Evolutionary conservation across 2,888 invertebrate species (phyloP).

Genomic region (Agonum fuliginosum): DNA sequence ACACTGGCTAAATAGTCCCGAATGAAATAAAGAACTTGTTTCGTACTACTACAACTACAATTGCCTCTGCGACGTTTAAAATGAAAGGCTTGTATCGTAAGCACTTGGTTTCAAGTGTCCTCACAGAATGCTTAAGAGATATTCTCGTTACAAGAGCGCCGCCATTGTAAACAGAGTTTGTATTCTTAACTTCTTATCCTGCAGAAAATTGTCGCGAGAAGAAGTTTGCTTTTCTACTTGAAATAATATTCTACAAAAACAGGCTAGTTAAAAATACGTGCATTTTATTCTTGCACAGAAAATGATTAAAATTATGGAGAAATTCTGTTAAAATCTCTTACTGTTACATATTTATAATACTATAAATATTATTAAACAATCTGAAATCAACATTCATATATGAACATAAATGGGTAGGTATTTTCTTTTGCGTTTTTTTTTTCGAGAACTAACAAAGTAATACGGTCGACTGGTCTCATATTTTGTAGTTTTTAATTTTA

Average conservation of each 20-base stretch:
- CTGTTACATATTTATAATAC: too few species aligned
- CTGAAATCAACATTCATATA: too few species aligned
- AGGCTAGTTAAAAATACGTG: too few species aligned
- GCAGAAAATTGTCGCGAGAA: background rate
- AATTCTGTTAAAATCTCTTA: too few species aligned
- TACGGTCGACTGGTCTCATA: too few species aligned
- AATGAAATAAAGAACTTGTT: conserved; percentile 13
- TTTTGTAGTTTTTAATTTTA: too few species aligned
- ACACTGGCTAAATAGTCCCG: background rate
- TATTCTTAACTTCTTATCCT: background rate
- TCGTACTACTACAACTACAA: background rate
- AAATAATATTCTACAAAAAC: background rate
- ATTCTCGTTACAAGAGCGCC: background rate
- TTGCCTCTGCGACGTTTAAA: background rate
- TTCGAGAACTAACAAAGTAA: too few species aligned
- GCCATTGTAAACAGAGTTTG: background rate
- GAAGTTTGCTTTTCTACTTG: background rate
- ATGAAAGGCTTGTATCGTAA: background rate
- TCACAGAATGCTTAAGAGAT: conserved; percentile 1
- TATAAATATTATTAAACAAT: too few species aligned
- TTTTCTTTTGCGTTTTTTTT: too few species aligned
- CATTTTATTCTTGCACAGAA: too few species aligned
- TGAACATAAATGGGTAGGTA: too few species aligned
- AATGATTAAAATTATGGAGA: too few species aligned
- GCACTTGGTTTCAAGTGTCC: background rate